Conservation (phyloP, 2,888 invertebrate species). For the Lacanobia wlatinum region DNA sequence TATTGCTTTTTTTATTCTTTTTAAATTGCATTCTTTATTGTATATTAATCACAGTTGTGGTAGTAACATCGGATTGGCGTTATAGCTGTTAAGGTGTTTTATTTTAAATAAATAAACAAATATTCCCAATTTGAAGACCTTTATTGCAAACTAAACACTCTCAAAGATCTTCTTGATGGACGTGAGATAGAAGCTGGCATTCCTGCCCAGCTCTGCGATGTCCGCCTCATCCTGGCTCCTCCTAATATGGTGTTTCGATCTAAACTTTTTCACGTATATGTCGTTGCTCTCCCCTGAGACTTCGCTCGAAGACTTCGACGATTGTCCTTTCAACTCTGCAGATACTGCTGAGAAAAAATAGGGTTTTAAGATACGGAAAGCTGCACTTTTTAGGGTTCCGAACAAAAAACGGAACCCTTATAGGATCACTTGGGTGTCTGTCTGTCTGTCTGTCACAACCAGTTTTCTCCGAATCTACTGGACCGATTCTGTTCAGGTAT, state of each 20-base stretch:
- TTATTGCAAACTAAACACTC: constrained; percentile 54
- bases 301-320: constrained; percentile 14
- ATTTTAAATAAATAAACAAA: too few species aligned
- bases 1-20: too few species aligned
- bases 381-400: too few species aligned
- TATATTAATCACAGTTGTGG: too few species aligned
- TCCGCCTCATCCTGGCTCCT: constrained; percentile 37
- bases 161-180: constrained; percentile 71
- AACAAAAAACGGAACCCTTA: too few species aligned
- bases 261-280: neutral
- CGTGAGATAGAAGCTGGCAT: constrained; percentile 69
- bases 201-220: constrained; percentile 65
- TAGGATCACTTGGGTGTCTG: too few species aligned
- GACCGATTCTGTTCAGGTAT: too few species aligned
- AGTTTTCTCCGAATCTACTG: too few species aligned
- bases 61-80: too few species aligned
- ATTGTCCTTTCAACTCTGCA: neutral
- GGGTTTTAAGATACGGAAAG: neutral
- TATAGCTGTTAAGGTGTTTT: too few species aligned
- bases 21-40: too few species aligned
- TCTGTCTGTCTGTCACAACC: too few species aligned
- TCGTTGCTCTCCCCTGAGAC: constrained; percentile 24
- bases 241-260: neutral
- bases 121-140: constrained; percentile 15
- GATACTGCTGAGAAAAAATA: constrained; percentile 6